Percentiles rank a stretch among this genome's conserved stretches.
Conservation (phyloP, 2,797 vertebrate genomes). For the Pangasius larnaudii region DNA sequence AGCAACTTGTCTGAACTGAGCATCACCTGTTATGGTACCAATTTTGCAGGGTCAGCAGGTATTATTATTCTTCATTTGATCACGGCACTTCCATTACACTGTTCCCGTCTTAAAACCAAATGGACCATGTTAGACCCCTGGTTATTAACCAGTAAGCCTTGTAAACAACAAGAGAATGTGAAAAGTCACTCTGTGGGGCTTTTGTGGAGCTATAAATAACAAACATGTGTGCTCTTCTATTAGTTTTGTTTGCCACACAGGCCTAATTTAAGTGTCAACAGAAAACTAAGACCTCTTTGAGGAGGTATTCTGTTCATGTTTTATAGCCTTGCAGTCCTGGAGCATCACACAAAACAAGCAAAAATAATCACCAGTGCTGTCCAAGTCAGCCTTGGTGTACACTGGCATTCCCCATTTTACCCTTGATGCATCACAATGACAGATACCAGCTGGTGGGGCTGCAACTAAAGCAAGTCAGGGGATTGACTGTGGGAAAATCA, state of each 20-base stretch:
- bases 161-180: constrained; percentile 40
- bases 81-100: background rate
- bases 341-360: constrained; percentile 6
- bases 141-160: constrained; percentile 32
- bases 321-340: constrained; percentile 23
- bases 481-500: background rate
- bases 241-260: constrained; percentile 40
- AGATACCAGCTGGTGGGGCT: constrained; percentile 1
- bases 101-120: constrained; percentile 26
- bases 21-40: background rate
- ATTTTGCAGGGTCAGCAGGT: background rate
- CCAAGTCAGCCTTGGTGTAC: constrained; percentile 15
- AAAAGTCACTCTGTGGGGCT: constrained; percentile 20
- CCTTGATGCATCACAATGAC: constrained; percentile 51
- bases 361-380: constrained; percentile 31
- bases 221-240: constrained; percentile 26
- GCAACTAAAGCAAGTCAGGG: background rate
- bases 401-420: background rate
- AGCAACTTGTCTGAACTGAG: background rate
- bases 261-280: constrained; percentile 41
- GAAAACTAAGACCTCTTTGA: constrained; percentile 29
- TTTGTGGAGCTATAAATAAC: constrained; percentile 45
- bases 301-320: constrained; percentile 35
- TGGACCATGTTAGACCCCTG: constrained; percentile 15
- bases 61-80: background rate